A percentile compares a stretch with the other conserved stretches of the same genome.
These are phyloP conservation scores for Enchytraeus crypticus DNA, from an alignment of 2,888 invertebrate genomes.

Conservation along the genomic window DNA sequence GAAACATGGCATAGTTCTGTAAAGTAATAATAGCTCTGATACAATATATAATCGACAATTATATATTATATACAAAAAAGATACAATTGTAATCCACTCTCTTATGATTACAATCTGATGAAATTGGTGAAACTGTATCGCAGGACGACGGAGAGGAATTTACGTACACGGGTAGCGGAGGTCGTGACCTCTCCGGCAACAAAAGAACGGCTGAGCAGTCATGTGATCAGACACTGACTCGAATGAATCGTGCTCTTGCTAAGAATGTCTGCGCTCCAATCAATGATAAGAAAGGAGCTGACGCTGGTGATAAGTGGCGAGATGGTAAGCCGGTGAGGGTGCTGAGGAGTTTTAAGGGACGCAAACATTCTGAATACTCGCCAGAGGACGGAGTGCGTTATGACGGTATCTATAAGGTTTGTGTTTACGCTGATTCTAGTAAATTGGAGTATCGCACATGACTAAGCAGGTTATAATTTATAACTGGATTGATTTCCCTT, in stretches of 20 bases:
- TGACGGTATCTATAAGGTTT: slow-evolving; percentile 72
- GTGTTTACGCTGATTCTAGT: neutral
- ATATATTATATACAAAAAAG: too few species aligned
- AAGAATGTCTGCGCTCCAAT: slow-evolving; percentile 64
- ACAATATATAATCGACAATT: too few species aligned
- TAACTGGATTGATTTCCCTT: too few species aligned
- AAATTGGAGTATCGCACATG: too few species aligned
- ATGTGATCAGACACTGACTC: slow-evolving; percentile 66
- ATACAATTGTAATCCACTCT: too few species aligned
- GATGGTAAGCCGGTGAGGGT: slow-evolving; percentile 70
- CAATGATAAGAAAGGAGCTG: slow-evolving; percentile 60
- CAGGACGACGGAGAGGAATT: slow-evolving; percentile 69
- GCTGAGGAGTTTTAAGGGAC: slow-evolving; percentile 65
- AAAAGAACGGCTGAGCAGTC: slow-evolving; percentile 71
- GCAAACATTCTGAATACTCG: slow-evolving; percentile 68
- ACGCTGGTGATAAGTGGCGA: slow-evolving; percentile 61
- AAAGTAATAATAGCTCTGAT: neutral
- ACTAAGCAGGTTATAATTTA: too few species aligned
- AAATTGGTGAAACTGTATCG: too few species aligned
- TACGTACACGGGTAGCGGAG: slow-evolving; percentile 75
- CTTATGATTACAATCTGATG: too few species aligned
- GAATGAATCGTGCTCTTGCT: slow-evolving; percentile 70
- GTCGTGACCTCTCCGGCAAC: slow-evolving; percentile 72
- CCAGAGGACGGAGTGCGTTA: slow-evolving; percentile 66
- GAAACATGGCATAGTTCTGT: too few species aligned